Base-by-base conservation (phyloP, 2,113 vertebrate species). In the Tretioscincus oriximinensis region DNA sequence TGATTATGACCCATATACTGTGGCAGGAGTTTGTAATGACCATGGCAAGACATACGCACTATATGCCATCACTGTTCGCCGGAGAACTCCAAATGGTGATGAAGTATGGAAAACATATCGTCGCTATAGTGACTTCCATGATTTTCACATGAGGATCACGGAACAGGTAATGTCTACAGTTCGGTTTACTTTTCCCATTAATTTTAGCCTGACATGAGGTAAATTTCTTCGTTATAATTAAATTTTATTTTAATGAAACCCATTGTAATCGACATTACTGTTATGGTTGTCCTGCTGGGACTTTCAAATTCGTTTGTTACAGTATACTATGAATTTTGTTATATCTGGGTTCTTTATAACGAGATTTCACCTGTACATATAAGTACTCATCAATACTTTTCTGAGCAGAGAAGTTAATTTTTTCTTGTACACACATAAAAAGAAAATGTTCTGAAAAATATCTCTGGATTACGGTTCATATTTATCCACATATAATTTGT, bases 91-190 rank as follows among this genome's bases (percentile, higher is more conserved):
- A 0, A 97, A 96, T 64, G 95, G 95, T 0, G 97, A 99, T 81
- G 98, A 99, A 88, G 95, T 93, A 75, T 99, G 98, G 98, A 99
- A 99, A 91, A 99, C 98, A 0, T 99, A 99, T 78, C 97, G 98
- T 12, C 97, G 98, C 64, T 99, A 99, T 81, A 99, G 98, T 5
- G 98, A 99, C 94, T 99, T 99, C 89, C 98, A 99, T 31, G 98
- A 99, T 92, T 99, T 99, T 71, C 98, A 99, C 83, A 99, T 99
- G 98, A 97, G 98, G 91, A 98, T 99, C 94, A 99, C 96, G 1
- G 98, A 99, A 81, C 98, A 98, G 97, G 98, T 99, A 94, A 86
- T 68, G 22, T 20, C 4, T 2, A 14, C 26, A 35, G 0, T 2
- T 76, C 7, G 58, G 20, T 21, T 60, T 5, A 10, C 47, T 49